These are phyloP conservation scores for Pteruthius melanotis DNA, from an alignment of 2,113 vertebrate species.

Conservation along the genomic window DNA sequence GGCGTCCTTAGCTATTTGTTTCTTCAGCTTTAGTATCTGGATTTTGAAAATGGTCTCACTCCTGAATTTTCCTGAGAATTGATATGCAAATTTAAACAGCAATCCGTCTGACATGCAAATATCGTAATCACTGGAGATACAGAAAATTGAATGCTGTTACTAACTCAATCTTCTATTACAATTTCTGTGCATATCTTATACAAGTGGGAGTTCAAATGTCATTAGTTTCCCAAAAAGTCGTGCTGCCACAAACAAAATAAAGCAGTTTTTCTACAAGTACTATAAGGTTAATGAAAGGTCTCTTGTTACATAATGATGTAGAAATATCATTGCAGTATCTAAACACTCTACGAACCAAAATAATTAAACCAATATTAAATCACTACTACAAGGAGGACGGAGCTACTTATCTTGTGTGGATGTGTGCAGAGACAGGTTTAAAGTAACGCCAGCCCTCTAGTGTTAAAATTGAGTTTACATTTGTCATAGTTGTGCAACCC, in stretches of 20 bases:
- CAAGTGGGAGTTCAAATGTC: not conserved
- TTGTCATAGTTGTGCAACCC: fast-evolving
- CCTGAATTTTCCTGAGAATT: not conserved
- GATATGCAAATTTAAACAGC: not conserved
- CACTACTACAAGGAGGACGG: not conserved
- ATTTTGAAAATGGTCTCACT: not conserved
- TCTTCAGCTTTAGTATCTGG: not conserved
- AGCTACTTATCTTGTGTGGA: not conserved
- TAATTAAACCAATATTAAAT: not conserved
- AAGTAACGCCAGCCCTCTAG: not conserved
- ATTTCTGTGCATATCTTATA: not conserved
- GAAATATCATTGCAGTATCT: not conserved
- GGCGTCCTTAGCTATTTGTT: not conserved
- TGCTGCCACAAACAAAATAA: not conserved
- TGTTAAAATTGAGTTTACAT: not conserved
- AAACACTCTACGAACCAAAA: not conserved
- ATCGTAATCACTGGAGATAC: not conserved
- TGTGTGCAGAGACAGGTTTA: not conserved
- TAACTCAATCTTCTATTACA: not conserved
- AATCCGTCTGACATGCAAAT: constrained; percentile 9
- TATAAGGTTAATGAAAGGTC: not conserved
- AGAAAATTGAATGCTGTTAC: not conserved
- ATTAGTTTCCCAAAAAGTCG: not conserved
- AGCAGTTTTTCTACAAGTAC: not conserved
- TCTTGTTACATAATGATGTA: not conserved